Conservation (phyloP, 2,888 invertebrate species). For the Leucozona laternaria region DNA sequence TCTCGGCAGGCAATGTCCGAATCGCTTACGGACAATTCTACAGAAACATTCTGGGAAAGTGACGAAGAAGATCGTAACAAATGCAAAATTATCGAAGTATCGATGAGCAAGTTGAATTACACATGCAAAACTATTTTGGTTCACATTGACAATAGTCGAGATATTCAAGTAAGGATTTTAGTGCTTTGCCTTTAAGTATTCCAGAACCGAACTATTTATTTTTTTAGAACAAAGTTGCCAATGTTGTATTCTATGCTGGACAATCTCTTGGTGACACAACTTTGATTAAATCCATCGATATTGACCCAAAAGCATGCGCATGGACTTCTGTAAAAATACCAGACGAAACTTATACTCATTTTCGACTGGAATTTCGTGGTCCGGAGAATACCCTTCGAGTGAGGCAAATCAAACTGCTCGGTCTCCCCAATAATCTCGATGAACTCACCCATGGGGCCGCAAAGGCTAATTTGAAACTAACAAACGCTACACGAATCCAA, state of each 20-base stretch:
- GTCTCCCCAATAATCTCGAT: constrained; percentile 84
- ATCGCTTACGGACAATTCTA: constrained; percentile 95
- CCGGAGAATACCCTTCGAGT: constrained; percentile 95
- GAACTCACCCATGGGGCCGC: constrained; percentile 70
- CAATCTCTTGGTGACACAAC: constrained; percentile 91
- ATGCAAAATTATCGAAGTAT: constrained; percentile 92
- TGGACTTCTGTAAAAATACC: constrained; percentile 95
- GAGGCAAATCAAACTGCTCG: constrained; percentile 90
- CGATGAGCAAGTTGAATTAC: constrained; percentile 85
- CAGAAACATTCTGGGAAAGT: constrained; percentile 99
- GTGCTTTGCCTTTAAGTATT: not conserved
- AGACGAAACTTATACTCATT: constrained; percentile 85
- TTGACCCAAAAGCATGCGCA: constrained; percentile 92
- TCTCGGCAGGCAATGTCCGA: constrained; percentile 97
- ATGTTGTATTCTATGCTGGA: constrained; percentile 93
- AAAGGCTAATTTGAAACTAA: constrained; percentile 80
- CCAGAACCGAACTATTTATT: not conserved
- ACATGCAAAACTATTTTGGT: constrained; percentile 88
- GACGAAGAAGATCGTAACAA: constrained; percentile 98
- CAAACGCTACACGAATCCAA: constrained; percentile 86
- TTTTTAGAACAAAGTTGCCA: constrained; percentile 93
- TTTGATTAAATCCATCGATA: constrained; percentile 92
- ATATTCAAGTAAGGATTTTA: constrained; percentile 88
- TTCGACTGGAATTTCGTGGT: constrained; percentile 94
- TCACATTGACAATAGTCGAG: constrained; percentile 97